phyloP scores from a whole-genome alignment of 2,113 vertebrate genomes.

The Morone saxatilis region DNA sequence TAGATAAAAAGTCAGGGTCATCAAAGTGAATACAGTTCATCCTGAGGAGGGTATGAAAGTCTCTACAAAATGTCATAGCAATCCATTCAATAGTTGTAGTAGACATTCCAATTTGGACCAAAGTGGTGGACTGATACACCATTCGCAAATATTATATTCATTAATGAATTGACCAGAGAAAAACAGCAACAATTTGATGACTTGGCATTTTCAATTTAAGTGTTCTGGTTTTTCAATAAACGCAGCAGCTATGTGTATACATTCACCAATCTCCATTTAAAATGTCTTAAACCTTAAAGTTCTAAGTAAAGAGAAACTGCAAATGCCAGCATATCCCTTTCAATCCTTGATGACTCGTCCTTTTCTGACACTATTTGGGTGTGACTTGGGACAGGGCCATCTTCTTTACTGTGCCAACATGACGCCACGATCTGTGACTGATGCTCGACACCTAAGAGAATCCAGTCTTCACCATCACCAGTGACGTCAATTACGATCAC shows the following conservation, averaged over 20 bases:
- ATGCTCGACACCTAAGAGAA: conserved; percentile 5
- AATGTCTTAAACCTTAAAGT: neutral
- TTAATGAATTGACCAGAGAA: too few species aligned
- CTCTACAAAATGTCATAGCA: neutral
- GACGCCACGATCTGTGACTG: neutral
- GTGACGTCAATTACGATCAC: conserved; percentile 28
- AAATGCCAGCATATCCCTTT: neutral
- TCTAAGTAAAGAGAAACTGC: neutral
- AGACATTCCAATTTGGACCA: too few species aligned
- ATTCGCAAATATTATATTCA: too few species aligned
- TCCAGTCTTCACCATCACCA: conserved; percentile 15
- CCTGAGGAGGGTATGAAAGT: neutral
- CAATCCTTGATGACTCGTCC: neutral
- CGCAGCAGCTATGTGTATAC: neutral
- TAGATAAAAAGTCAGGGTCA: neutral
- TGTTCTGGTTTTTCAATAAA: neutral
- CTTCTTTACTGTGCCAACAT: conserved; percentile 6
- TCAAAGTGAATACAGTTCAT: neutral
- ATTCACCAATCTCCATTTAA: neutral
- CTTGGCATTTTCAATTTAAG: neutral
- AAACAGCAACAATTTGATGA: too few species aligned
- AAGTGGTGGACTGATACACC: neutral
- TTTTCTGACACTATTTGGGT: conserved; percentile 1
- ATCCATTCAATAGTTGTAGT: neutral
- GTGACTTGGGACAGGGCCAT: conserved; percentile 24